A percentile compares a stretch with the other conserved stretches of the same genome.
These are phyloP conservation scores for Leucopsar rothschildi DNA, from an alignment of 2,113 vertebrate species.

Conservation along the genomic window DNA sequence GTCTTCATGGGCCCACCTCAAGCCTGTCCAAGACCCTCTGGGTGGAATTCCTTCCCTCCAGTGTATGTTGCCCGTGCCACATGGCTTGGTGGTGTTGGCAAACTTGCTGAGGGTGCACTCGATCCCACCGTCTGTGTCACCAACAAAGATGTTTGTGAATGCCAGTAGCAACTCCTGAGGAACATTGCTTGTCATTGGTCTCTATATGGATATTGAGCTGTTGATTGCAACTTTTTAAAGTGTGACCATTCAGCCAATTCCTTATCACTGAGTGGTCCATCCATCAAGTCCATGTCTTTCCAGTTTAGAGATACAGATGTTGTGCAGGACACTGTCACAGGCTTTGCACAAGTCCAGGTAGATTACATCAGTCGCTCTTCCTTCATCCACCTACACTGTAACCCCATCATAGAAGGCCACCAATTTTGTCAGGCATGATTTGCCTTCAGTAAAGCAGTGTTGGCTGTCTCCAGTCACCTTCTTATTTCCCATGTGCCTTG, in stretches of 20 bases:
- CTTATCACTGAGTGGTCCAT: neutral
- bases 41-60: neutral
- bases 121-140: neutral
- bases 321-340: neutral
- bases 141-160: neutral
- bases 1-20: rapidly evolving
- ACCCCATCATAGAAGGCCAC: neutral
- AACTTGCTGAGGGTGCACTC: neutral
- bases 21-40: neutral
- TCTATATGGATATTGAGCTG: neutral
- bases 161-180: neutral
- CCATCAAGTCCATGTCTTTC: neutral
- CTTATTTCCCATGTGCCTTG: neutral
- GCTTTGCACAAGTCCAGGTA: neutral
- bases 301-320: neutral
- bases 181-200: neutral
- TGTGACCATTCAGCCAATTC: neutral
- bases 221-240: neutral
- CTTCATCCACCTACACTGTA: neutral
- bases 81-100: too few relatives aligned
- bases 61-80: rapidly evolving
- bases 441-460: neutral
- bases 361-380: neutral
- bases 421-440: neutral
- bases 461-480: neutral